A percentile compares a stretch with the other conserved stretches of the same genome.
Conservation (phyloP, 1,140 invertebrate species). For the Muscidifurax raptorellus region DNA sequence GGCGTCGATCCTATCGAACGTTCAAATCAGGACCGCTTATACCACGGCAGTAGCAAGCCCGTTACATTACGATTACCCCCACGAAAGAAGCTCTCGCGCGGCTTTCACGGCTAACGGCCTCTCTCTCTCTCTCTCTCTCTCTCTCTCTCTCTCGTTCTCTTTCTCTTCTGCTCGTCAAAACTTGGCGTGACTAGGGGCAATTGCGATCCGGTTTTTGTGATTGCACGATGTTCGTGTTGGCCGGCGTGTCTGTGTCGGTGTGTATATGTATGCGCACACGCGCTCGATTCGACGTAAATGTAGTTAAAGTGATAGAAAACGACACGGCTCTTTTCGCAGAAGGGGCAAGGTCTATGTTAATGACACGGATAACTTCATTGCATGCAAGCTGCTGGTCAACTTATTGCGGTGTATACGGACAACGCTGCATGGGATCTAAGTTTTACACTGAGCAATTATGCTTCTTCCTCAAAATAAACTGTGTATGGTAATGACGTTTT, state of each 20-base stretch:
- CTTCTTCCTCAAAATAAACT: too few species aligned
- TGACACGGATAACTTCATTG: slow-evolving; percentile 70
- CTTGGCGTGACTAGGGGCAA: slow-evolving; percentile 69
- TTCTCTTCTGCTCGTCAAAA: neutral
- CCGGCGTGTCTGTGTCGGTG: neutral
- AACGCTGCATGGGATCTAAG: too few species aligned
- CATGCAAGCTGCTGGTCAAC: slow-evolving; percentile 60
- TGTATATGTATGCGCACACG: neutral
- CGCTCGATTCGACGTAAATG: neutral
- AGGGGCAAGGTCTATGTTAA: slow-evolving; percentile 73
- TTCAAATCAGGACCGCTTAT: slow-evolving; percentile 9
- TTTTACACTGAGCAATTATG: too few species aligned
- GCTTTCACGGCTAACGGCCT: neutral
- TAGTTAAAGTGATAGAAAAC: slow-evolving; percentile 38
- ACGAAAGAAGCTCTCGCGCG: slow-evolving; percentile 51
- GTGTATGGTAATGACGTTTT: too few species aligned
- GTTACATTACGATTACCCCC: slow-evolving; percentile 44
- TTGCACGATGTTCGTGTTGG: neutral
- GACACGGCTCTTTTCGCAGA: slow-evolving; percentile 53
- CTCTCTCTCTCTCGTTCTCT: neutral
- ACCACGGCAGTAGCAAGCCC: neutral
- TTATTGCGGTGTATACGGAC: neutral
- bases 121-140: neutral
- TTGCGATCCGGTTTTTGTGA: slow-evolving; percentile 61
- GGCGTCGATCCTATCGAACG: neutral